Evolutionary conservation across 2,888 invertebrate species (phyloP).

Genomic region (Gymnoscelis rufifasciata): DNA sequence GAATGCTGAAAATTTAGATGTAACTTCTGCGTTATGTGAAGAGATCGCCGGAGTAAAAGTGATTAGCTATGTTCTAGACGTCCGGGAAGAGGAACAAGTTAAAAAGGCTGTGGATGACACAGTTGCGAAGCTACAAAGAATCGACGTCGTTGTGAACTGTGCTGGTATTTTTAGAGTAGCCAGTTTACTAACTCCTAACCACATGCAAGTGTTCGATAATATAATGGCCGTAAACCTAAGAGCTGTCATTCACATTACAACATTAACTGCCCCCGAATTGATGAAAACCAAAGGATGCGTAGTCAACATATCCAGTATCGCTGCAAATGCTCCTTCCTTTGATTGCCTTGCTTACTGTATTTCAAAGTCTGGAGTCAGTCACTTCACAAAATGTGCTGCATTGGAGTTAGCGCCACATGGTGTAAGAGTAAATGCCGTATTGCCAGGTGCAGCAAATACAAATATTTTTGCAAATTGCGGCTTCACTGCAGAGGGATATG

Average conservation of each 20-base stretch:
- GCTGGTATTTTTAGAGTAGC: constrained; percentile 31
- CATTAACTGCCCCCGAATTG: constrained; percentile 32
- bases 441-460: constrained; percentile 82
- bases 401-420: constrained; percentile 78
- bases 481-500: background rate
- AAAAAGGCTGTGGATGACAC: constrained; percentile 36
- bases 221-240: constrained; percentile 41
- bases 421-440: constrained; percentile 84
- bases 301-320: constrained; percentile 43
- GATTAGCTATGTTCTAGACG: constrained; percentile 34
- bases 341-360: constrained; percentile 72
- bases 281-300: constrained; percentile 40
- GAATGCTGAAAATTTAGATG: constrained; percentile 33
- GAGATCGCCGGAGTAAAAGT: constrained; percentile 37
- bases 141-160: constrained; percentile 45
- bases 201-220: constrained; percentile 38
- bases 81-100: constrained; percentile 36
- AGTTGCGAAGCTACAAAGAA: constrained; percentile 35
- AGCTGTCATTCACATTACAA: constrained; percentile 37
- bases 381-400: constrained; percentile 86
- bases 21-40: constrained; percentile 34
- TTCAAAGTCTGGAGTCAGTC: constrained; percentile 85
- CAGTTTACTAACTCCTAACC: constrained; percentile 26
- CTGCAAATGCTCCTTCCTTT: constrained; percentile 12
- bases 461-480: constrained; percentile 9